Evolutionary conservation across 2,888 invertebrate species (phyloP).

Genomic region (Andrena chrysosceles): DNA sequence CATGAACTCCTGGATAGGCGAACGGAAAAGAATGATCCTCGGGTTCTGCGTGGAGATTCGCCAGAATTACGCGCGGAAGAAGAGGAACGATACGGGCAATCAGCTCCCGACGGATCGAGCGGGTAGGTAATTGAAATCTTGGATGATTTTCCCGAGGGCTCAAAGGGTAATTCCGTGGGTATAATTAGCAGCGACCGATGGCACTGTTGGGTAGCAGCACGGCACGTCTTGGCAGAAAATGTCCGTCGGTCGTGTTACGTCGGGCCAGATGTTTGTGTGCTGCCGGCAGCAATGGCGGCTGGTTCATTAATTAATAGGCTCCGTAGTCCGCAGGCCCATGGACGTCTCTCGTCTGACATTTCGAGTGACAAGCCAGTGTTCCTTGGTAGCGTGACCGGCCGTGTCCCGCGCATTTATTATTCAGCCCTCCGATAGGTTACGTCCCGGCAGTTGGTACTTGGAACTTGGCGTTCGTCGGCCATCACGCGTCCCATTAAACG

Average conservation of each 20-base stretch:
- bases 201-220: constrained; percentile 25
- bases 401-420: constrained; percentile 83
- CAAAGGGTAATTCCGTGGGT: constrained; percentile 37
- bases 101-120: constrained; percentile 20
- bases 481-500: constrained; percentile 78
- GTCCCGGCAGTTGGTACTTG: constrained; percentile 76
- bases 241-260: constrained; percentile 42
- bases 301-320: constrained; percentile 83
- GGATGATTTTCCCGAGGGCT: constrained; percentile 37
- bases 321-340: constrained; percentile 74
- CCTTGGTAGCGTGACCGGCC: constrained; percentile 82
- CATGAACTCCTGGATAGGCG: not conserved
- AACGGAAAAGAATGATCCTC: not conserved
- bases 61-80: constrained; percentile 8
- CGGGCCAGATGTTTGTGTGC: constrained; percentile 66
- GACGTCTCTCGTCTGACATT: constrained; percentile 80
- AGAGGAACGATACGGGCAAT: constrained; percentile 12
- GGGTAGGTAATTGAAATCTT: constrained; percentile 50
- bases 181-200: constrained; percentile 55
- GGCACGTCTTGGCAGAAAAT: constrained; percentile 57
- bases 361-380: constrained; percentile 83
- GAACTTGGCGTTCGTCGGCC: constrained; percentile 73
- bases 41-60: not conserved
- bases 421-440: constrained; percentile 81
- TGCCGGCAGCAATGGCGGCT: constrained; percentile 66